Base-by-base conservation (phyloP, 1,140 invertebrate species). In the Calycopis cecrops region DNA sequence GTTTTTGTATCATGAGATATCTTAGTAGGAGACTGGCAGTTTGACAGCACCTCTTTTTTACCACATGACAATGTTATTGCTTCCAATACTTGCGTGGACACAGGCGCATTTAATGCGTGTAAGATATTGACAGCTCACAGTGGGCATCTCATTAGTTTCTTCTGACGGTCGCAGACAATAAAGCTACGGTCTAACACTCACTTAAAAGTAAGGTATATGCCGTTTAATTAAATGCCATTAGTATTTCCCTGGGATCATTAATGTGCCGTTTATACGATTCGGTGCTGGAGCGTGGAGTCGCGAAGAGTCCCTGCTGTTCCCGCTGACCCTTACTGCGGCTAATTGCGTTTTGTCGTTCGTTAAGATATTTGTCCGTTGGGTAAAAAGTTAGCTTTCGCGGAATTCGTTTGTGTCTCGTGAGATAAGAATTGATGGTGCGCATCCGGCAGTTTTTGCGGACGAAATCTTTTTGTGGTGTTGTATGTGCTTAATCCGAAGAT, bases 251-350 rank as follows among this genome's bases (percentile, higher is more conserved):
- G 8, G 40, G 16, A 44, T 9, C 12, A 44, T 28, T 28, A 44
- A 17, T 16, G 40, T 16, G 14, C 9, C 40, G 9, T 44, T 44
- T 44, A 40, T 40, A 52, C 51, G 35, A 44, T 28, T 52, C 40
- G 56, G 44, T 47, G 57, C 50, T 28, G 21, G 35, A 21, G 18
- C n/a, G 51, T 21, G 21, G n/a, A 35, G 51, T 42, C 21, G 21
- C n/a, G 48, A 35, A 52, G 59, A 50, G 48, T 52, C 59, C 71
- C 69, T 62, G 70, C 71, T 79, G 70, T 64, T 76, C 67, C 62
- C 59, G 64, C 65, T 67, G 60, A 65, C 54, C 62, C 57, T 63
- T 65, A 56, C 63, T 52, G 50, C 55, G 47, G 60, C 62, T 67
- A 67, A 69, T 69, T 62, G 62, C 58, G 52, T 65, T 71, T 64